Percentiles rank a stretch among this genome's conserved stretches.
phyloP scores from a whole-genome alignment of 1,140 invertebrate genomes.

The Drosophila arawakana region DNA sequence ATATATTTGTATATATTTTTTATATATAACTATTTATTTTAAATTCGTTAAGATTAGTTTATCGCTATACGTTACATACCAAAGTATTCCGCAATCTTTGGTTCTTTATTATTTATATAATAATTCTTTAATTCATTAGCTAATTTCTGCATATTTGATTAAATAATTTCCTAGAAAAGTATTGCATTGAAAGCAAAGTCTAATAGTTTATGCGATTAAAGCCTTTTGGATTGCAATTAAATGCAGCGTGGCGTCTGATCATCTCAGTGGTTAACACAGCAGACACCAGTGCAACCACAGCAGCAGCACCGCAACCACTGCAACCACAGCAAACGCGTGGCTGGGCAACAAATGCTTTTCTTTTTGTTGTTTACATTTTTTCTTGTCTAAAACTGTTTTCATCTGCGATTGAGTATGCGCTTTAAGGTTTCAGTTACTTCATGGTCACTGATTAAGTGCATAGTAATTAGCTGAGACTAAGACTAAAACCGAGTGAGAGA shows the following conservation, averaged over 20 bases:
- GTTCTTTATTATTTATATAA: background rate
- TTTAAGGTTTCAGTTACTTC: conserved; percentile 59
- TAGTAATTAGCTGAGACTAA: conserved; percentile 58
- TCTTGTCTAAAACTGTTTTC: conserved; percentile 9
- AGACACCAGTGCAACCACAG: conserved; percentile 11
- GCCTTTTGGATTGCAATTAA: conserved; percentile 6
- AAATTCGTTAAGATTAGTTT: no score
- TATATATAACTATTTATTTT: no score
- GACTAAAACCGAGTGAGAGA: background rate
- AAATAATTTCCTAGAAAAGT: conserved; percentile 10
- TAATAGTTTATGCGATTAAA: background rate
- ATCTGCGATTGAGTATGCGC: conserved; percentile 20
- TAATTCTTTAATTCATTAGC: background rate
- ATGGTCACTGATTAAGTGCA: conserved; percentile 79
- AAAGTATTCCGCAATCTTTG: no score
- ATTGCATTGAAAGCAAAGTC: background rate
- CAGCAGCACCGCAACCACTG: background rate
- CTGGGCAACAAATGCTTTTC: conserved; percentile 8
- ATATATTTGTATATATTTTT: no score
- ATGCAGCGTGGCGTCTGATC: background rate
- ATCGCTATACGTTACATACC: no score
- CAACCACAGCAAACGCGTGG: conserved; percentile 21
- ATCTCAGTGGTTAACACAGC: conserved; percentile 13
- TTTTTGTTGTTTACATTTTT: conserved; percentile 8
- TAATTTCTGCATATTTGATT: conserved; percentile 1